Conservation (phyloP, 2,113 vertebrate genomes). For the Barbus barbus region DNA sequence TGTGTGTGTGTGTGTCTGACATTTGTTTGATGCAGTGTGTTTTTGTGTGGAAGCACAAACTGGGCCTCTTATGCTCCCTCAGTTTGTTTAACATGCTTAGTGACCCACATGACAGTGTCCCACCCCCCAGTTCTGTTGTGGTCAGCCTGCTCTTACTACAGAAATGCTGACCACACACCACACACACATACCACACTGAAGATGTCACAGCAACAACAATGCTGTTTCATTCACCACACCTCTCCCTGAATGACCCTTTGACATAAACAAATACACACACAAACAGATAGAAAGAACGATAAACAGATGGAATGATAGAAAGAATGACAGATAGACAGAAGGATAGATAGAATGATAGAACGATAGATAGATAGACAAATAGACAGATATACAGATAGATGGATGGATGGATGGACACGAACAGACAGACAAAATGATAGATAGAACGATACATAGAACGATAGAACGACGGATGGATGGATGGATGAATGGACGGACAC, state of each 20-base stretch:
- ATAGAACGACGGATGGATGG: background rate
- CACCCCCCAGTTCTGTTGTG: background rate
- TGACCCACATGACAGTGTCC: conserved; percentile 15
- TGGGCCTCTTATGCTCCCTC: conserved; percentile 10
- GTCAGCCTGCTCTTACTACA: background rate
- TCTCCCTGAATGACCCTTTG: background rate
- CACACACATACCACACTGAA: conserved; percentile 8
- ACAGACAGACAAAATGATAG: too few species aligned
- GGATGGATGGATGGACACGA: background rate
- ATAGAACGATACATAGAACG: background rate
- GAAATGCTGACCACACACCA: conserved; percentile 23
- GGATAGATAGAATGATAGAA: background rate
- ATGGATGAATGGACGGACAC: background rate
- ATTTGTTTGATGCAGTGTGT: conserved; percentile 6
- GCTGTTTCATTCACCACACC: background rate
- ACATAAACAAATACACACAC: background rate
- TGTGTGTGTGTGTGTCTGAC: background rate
- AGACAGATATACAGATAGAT: background rate
- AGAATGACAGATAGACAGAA: background rate
- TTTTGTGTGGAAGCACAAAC: background rate
- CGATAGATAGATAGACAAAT: background rate
- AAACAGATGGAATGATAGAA: background rate
- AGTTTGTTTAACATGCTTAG: conserved; percentile 22
- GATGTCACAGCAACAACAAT: conserved; percentile 19
- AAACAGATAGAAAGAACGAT: too few species aligned